phyloP scores from a whole-genome alignment of 2,888 invertebrate species.

The Neoascia interrupta region DNA sequence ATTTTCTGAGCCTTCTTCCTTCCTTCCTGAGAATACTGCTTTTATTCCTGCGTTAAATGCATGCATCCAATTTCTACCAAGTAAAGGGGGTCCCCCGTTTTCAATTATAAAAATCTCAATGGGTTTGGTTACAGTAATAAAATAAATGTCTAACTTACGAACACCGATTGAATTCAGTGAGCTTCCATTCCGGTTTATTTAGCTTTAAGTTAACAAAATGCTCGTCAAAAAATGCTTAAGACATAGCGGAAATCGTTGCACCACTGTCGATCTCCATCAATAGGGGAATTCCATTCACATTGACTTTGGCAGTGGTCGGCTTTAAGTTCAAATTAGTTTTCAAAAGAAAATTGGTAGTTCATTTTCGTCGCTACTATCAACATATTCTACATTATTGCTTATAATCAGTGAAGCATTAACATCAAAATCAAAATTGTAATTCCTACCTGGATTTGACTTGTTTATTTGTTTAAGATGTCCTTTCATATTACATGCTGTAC shows the following conservation, averaged over 20 bases:
- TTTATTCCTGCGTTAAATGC: too few species aligned
- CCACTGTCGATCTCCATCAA: constrained; percentile 40
- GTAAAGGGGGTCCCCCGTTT: too few species aligned
- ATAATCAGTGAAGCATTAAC: constrained; percentile 1
- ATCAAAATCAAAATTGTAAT: constrained; percentile 16
- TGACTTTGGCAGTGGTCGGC: constrained; percentile 12
- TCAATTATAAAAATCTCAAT: constrained; percentile 20
- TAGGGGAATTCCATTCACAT: constrained; percentile 28
- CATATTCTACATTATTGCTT: constrained; percentile 5
- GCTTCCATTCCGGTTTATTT: constrained; percentile 11
- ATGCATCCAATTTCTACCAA: too few species aligned
- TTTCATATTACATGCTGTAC: too few species aligned
- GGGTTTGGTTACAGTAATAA: constrained; percentile 3
- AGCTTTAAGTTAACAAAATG: constrained; percentile 24
- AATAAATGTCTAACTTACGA: constrained; percentile 11
- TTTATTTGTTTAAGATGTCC: constrained; percentile 37
- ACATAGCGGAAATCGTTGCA: constrained; percentile 35
- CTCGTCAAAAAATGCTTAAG: constrained; percentile 17
- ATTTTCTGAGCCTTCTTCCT: constrained; percentile 25
- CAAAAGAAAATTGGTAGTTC: constrained; percentile 35
- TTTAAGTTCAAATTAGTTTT: constrained; percentile 19
- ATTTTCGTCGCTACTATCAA: neutral
- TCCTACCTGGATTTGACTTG: constrained; percentile 9
- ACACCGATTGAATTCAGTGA: constrained; percentile 10
- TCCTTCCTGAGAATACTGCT: constrained; percentile 26